These are phyloP conservation scores for Nowickia ferox DNA, from an alignment of 2,888 invertebrate species.

Conservation along the genomic window DNA sequence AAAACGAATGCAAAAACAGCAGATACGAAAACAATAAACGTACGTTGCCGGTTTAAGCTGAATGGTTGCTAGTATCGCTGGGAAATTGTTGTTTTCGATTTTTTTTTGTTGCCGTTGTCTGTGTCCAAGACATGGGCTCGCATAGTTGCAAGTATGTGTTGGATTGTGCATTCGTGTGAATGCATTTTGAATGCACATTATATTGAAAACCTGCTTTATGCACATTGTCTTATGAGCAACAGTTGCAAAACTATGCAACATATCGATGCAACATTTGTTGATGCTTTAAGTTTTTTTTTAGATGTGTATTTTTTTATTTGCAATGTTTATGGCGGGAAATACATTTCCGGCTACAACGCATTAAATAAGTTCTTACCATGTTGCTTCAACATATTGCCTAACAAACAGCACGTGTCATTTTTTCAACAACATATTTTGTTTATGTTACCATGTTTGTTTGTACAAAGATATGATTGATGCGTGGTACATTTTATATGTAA, in stretches of 20 bases:
- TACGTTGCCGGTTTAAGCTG: conserved; percentile 62
- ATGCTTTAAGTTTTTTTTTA: not conserved
- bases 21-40: conserved; percentile 12
- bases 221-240: conserved; percentile 41
- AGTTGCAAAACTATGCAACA: conserved; percentile 57
- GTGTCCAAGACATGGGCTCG: conserved; percentile 17
- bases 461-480: no score
- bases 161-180: conserved; percentile 14
- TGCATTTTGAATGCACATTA: conserved; percentile 45
- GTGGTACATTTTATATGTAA: no score
- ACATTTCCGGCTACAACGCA: conserved; percentile 55
- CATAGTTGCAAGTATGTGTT: conserved; percentile 17
- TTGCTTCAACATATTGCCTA: conserved; percentile 51
- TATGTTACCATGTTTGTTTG: not conserved
- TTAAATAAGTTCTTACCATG: not conserved
- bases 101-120: conserved; percentile 32
- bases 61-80: conserved; percentile 40
- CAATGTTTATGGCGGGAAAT: conserved; percentile 70
- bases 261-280: conserved; percentile 46
- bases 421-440: not conserved
- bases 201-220: conserved; percentile 26
- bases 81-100: conserved; percentile 29
- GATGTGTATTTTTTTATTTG: conserved; percentile 12
- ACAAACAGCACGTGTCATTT: conserved; percentile 20
- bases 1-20: not conserved